Base-by-base conservation (phyloP, 1,140 invertebrate genomes). In the Himalopsyche phryganea region DNA sequence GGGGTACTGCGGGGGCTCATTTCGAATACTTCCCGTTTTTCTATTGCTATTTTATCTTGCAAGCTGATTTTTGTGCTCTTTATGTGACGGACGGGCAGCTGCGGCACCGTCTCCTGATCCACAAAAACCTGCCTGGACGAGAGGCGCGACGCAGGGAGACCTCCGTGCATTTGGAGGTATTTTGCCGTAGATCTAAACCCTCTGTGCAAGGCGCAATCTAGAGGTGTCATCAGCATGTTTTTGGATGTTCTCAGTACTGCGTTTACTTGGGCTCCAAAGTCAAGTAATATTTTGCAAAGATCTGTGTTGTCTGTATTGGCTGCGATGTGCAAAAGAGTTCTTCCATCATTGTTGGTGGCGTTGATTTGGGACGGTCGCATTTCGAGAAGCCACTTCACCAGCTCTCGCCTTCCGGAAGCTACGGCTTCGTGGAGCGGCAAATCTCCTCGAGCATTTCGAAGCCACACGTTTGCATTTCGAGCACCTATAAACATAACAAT, bases 401-500 rank as follows among this genome's bases (percentile, higher is more conserved):
- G 68, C 65, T 94, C 94, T 58, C 91, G 85, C 56, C 94, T 81
- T 3, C 95, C 94, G 0, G 92, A 95, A 32, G 89, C 85, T 0
- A 96, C 91, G 0, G 96, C 96, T 73, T 99, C 96, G 71, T 98
- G 97, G 11, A 98, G 72, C 0, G 94, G 93, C 45, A 92, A 78
- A 77, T 97, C 93, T 0, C 94, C 94, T 66, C 89, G 85, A 6
- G 91, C 87, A 69, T 97, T 98, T 52, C 88, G 80, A n/a, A 91
- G 76, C 87, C 96, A 97, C 11, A 98, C 78, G 71, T 97, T 93
- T 0, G 90, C 93, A 1, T 89, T 89, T 59, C 91, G 85, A 47
- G 87, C 85, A 10, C 83, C 83, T 65, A 92, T 76, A 66, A 72
- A 15, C 23, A 20, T n/a, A 56, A 36, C 48, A 33, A 13, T 54